These are phyloP conservation scores for Holcopasites calliopsidis DNA, from an alignment of 1,140 invertebrate genomes.

Conservation along the genomic window DNA sequence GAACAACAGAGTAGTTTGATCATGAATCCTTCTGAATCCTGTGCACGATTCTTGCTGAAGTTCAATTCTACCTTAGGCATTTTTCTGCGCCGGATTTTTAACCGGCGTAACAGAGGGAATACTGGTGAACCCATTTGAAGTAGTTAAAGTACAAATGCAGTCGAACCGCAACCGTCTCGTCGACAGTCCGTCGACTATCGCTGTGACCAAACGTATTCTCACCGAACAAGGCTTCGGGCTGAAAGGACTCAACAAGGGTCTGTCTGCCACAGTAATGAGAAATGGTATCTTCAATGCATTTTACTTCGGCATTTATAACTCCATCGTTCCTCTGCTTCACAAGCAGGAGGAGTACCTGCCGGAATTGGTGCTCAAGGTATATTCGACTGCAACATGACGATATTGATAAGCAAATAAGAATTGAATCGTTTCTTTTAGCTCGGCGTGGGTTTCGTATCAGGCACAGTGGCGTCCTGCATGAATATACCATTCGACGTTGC, in stretches of 20 bases:
- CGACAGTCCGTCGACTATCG: constrained; percentile 86
- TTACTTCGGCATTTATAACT: constrained; percentile 97
- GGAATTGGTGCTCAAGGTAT: constrained; percentile 74
- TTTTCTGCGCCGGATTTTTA: constrained; percentile 90
- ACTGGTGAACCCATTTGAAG: constrained; percentile 96
- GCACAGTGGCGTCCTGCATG: constrained; percentile 89
- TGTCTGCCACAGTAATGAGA: constrained; percentile 91
- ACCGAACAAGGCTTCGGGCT: constrained; percentile 87
- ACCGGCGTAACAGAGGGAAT: constrained; percentile 94
- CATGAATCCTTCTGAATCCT: too few species aligned
- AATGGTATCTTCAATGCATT: constrained; percentile 95
- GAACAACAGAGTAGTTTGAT: constrained; percentile 54
- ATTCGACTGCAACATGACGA: background rate
- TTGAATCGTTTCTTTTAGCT: constrained; percentile 81
- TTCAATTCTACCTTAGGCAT: constrained; percentile 89
- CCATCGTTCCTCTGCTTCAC: constrained; percentile 88
- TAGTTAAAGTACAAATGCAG: constrained; percentile 93
- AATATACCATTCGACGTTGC: constrained; percentile 98
- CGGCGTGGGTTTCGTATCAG: constrained; percentile 90
- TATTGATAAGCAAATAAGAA: background rate
- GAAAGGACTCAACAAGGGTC: constrained; percentile 91
- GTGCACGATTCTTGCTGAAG: too few species aligned
- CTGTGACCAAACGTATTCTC: constrained; percentile 89
- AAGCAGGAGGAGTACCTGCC: constrained; percentile 81
- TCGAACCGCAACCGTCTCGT: constrained; percentile 82